Base-by-base conservation (phyloP, 2,797 vertebrate genomes). In the Thripadectes ignobilis region DNA sequence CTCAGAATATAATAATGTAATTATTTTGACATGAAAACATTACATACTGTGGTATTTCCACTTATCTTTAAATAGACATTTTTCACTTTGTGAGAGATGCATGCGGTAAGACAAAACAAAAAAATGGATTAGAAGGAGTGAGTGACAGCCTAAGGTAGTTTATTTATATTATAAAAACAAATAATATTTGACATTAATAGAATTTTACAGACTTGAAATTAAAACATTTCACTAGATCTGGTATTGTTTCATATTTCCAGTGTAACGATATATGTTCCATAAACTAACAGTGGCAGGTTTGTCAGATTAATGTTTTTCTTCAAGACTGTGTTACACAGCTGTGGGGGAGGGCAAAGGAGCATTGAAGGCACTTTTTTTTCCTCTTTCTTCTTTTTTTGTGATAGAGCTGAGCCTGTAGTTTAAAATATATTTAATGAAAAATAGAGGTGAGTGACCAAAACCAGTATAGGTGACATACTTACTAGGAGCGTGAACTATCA, bases 1-100 rank as follows among this genome's bases (percentile, higher is more conserved):
- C 93, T 98, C 89, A 58, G 97, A 97, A 96, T 98, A 96, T 97
- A 97, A 97, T 98, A 97, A 97, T 96, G 96, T 97, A 98, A 98
- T 98, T 98, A 97, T 98, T 98, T 98, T 98, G 98, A 98, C 98
- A 98, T 97, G 93, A 96, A 97, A 97, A 95, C 6, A 52, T 97
- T 98, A 96, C 30, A 30, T 97, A 95, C 92, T 95, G 85, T 97
- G 95, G 95, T 97, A 97, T 96, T 98, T 97, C 95, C 95, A 97
- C 96, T 98, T 98, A 97, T 80, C 97, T 97, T 98, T 96, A 98
- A 98, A 97, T 95, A 98, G 97, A 96, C 88, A 72, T 97, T 97
- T 95, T 98, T 97, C 96, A 96, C 92, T 97, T 97, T 97, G 92
- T 80, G 96, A 96, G 96, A 97, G 95, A 97, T 94, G 89, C 84